Evolutionary conservation across 2,888 invertebrate genomes (phyloP).

Genomic region (Eristalinus aeneus): DNA sequence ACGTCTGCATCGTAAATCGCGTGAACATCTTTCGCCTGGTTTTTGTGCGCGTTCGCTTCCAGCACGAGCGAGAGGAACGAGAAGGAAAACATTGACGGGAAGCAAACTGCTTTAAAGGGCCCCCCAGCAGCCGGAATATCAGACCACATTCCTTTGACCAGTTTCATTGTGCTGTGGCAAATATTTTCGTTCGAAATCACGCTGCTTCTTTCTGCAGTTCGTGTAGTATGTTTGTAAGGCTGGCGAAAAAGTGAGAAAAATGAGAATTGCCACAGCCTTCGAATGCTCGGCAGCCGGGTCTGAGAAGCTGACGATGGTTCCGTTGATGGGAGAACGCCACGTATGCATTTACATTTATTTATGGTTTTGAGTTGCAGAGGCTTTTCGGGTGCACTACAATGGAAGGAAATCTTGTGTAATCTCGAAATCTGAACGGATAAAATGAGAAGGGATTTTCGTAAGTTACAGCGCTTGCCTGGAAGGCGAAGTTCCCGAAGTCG

Average conservation of each 20-base stretch:
- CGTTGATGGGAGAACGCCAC: background rate
- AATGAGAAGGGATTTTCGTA: too few species aligned
- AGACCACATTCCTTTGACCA: conserved; percentile 56
- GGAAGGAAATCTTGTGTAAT: background rate
- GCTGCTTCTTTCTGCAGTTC: background rate
- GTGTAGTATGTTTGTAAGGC: background rate
- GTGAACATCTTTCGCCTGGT: conserved; percentile 64
- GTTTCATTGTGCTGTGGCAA: conserved; percentile 41
- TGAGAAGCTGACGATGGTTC: background rate
- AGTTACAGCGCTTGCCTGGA: too few species aligned
- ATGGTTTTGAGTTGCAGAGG: conserved; percentile 2
- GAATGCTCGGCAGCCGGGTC: background rate
- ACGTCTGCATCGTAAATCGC: conserved; percentile 74
- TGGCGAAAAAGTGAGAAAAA: background rate
- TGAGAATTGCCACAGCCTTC: background rate
- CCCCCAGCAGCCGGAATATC: conserved; percentile 33
- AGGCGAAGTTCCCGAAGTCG: too few species aligned
- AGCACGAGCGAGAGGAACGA: background rate
- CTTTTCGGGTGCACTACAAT: background rate
- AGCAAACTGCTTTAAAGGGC: conserved; percentile 37
- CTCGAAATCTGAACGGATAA: too few species aligned
- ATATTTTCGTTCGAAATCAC: conserved; percentile 25
- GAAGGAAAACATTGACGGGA: background rate
- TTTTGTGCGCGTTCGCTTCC: background rate
- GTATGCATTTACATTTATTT: conserved; percentile 38